Base-by-base conservation (phyloP, 2,888 invertebrate species). In the Neoaliturus tenellus region DNA sequence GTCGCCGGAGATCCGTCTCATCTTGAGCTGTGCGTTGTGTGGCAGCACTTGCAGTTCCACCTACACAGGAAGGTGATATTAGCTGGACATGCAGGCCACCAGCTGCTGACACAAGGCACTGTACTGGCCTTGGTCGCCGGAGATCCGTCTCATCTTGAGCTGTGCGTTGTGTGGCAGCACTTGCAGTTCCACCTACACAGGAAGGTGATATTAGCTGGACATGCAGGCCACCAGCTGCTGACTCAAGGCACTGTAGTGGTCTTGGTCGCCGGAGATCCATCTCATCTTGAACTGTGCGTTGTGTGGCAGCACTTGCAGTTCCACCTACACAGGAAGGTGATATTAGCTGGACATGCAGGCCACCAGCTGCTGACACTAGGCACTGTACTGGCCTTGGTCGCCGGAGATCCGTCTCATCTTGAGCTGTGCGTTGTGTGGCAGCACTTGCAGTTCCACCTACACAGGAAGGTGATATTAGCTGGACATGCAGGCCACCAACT, bases 361-460 rank as follows among this genome's bases (percentile, higher is more conserved):
- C 85, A 97, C 96, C 88, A 98, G 91, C 91, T 97, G 96, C 89
- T 97, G 96, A 90, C 97, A 97, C 51, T 97, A 92, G 90, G 96
- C 96, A 85, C 96, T 96, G 89, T 97, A 97, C 89, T 96, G 96
- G 87, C 95, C 92, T 90, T 96, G 96, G 90, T 98, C 97, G 5
- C 97, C 97, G 0, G 97, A 97, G 88, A 98, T 96, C 89, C 97
- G 92, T 82, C 97, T 91, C 94, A 98, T 94, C 88, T 97, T 97
- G 88, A 97, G 92, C 8, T 96, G 96, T 88, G 88, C 91, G 87
- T 85, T 86, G 69, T 78, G 84, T 85, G 35, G 88, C 94, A 81
- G 95, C 12, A 97, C 94, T 87, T 96, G 94, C 88, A 98, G 90
- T 89, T 97, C 97, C 39, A 97, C 96, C 90, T 83, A 14, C 44